Evolutionary conservation across 2,113 vertebrate species (phyloP), one percentile per base, ranked within the genome.

Genomic region (Barnardius zonarius): DNA sequence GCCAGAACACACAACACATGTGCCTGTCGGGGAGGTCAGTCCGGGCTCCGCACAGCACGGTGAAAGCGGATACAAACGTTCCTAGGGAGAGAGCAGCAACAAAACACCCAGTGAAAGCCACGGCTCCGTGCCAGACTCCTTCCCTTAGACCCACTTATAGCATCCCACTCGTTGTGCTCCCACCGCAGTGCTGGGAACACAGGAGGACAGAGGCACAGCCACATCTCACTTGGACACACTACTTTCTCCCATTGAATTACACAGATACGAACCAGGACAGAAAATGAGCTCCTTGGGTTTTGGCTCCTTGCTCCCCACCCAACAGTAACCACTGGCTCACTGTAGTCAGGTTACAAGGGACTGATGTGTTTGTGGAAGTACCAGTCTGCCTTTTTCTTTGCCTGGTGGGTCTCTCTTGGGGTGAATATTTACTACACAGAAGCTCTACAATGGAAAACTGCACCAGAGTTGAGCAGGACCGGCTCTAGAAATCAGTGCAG

Each of bases 1-100:
- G 98, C 99, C 99, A 99, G 98, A 99, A 99, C 93, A 99, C 99
- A 22, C 99, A 99, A 96, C 99, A 99, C 80, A 98, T 96, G 19
- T 99, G 99, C 81, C 98, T 98, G 97, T 99, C 98, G 0, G 99
- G 98, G 78, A 99, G 98, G 90, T 99, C 99, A 0, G 98, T 99
- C 93, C 98, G 98, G 31, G 99, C 99, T 7, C 99, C 99, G 0
- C 99, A 99, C 86, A 99, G 98, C 97, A 99, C 99, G 0, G 99
- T 98, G 96, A 99, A 99, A 24, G 99, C 99, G 0, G 99, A 99
- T 95, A 99, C 97, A 76, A 99, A 99, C 0, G 99, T 99, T 30
- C 99, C 99, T 99, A 97, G 15, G 84, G 93, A 92, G 69, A 95
- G 25, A 96, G 27, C 25, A 88, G 73, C 66, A 82, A 46, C 24